Conservation (phyloP, 2,888 invertebrate genomes). For the Lottia gigantea region DNA sequence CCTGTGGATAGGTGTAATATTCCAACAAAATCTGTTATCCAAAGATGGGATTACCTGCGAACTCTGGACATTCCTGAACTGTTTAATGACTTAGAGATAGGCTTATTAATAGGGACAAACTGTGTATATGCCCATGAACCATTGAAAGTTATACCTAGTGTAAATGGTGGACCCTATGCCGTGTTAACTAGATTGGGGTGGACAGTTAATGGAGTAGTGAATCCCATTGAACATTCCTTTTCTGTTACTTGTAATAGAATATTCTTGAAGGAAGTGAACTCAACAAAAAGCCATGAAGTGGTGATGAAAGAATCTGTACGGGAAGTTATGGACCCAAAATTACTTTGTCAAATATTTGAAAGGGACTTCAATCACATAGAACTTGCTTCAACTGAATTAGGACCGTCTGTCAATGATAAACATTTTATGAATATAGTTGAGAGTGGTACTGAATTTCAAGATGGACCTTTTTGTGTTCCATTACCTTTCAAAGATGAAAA, state of each 20-base stretch:
- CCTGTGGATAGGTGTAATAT: slow-evolving; percentile 12
- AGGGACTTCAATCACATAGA: slow-evolving; percentile 3
- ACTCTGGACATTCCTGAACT: neutral
- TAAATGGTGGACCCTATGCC: neutral
- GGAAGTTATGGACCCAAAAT: neutral
- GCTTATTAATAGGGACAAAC: neutral
- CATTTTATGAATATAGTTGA: neutral
- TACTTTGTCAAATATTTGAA: neutral
- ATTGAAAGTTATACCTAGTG: neutral
- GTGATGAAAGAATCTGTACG: neutral
- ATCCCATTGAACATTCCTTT: no score
- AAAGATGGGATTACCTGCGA: slow-evolving; percentile 13
- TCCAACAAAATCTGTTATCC: slow-evolving; percentile 10
- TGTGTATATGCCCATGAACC: neutral
- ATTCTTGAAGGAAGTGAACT: neutral
- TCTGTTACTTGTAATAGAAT: neutral
- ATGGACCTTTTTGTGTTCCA: neutral
- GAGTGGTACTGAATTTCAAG: neutral
- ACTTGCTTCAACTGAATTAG: no score
- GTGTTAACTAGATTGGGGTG: neutral
- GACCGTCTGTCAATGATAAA: neutral
- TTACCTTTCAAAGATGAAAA: neutral
- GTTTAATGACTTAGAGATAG: slow-evolving; percentile 15
- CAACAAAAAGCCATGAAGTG: neutral
- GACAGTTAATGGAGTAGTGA: no score